Conservation (phyloP, 2,113 vertebrate species). For the Heteronetta atricapilla region DNA sequence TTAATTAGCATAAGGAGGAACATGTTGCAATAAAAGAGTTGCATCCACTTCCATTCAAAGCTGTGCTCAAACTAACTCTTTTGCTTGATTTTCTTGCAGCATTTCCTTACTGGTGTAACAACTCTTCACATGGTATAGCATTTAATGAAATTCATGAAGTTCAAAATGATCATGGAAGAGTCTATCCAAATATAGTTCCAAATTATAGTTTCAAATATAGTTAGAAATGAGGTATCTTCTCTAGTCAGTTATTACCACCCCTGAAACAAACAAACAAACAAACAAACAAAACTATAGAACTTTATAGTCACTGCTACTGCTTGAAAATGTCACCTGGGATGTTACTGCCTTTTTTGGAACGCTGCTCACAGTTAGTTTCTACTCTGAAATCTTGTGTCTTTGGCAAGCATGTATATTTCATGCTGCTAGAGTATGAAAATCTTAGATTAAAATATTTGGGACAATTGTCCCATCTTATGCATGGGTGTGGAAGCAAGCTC, state of each 20-base stretch:
- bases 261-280: not conserved
- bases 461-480: not conserved
- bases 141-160: not conserved
- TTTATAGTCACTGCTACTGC: not conserved
- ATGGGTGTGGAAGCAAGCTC: not conserved
- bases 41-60: not conserved
- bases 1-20: not conserved
- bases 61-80: not conserved
- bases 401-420: not conserved
- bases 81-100: not conserved
- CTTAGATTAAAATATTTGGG: not conserved
- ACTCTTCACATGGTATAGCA: not conserved
- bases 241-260: not conserved
- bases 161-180: not conserved
- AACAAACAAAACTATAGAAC: not conserved
- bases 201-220: not conserved
- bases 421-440: not conserved
- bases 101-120: not conserved
- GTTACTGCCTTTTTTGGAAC: not conserved
- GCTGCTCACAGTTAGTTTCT: not conserved
- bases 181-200: not conserved
- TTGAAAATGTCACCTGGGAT: not conserved
- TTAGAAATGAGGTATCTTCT: not conserved
- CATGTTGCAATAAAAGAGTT: not conserved
- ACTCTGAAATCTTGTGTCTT: not conserved